Evolutionary conservation across 2,113 vertebrate species (phyloP), one percentile per base, ranked within the genome.

Genomic region (Bettongia penicillata): DNA sequence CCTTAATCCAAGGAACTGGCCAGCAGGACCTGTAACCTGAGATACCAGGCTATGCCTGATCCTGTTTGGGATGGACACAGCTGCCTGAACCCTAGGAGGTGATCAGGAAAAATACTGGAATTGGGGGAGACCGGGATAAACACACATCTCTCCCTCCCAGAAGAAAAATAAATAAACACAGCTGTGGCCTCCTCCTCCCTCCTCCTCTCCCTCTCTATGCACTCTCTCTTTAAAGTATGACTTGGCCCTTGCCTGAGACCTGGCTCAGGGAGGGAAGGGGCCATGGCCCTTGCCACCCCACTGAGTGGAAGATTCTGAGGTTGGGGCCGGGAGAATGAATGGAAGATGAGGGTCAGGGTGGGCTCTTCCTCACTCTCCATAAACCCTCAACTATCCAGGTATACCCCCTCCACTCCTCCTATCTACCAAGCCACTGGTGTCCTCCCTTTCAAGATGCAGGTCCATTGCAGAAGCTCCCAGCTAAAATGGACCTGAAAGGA

Each of bases 41-140:
- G 90, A 77, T 48, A 0, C 91, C 90, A 95, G 90, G 91, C 94
- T 2, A 90, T 68, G 93, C 26, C 90, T 90, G 25, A 25, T 8
- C 28, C 49, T 94, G 93, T 96, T 94, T 92, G 89, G 10, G 93
- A 94, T 52, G 89, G 96, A 96, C 94, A 96, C 68, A 95, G 50
- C 51, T 53, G 91, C 48, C 84, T 94, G 95, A 91, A 95, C 48
- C 93, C 14, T 28, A 90, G 0, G 8, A 92, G 93, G 89, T 31
- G 37, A 92, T 96, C 95, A 57, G 96, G 91, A 97, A 95, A 93
- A 96, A 96, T 95, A 95, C 12, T 43, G 31, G 48, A 14, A 26
- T 28, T 25, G 90, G 90, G 90, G 90, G 49, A 90, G 90, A 51
- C 5, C 12, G 10, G 90, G 90, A 51, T 49, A 90, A 51, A 90